Base-by-base conservation (phyloP, 2,888 invertebrate genomes). In the Phengaris arion region DNA sequence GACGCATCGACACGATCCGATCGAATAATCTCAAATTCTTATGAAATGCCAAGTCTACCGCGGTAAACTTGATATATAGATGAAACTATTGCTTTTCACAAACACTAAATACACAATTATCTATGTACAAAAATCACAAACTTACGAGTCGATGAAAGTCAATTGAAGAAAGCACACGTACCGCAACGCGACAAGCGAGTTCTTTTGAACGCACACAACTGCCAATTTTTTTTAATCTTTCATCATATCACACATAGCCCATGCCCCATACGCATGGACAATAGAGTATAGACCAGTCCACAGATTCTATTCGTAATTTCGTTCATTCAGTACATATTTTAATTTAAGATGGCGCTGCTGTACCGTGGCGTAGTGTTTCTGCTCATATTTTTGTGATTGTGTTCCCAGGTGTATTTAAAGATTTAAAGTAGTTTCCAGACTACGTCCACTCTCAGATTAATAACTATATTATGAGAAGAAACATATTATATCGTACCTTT, bases 101-200 rank as follows among this genome's bases (percentile, higher is more conserved):
- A 80, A 79, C 88, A 89, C 89, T 84, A 85, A 84, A 83, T 86
- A 84, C 90, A 90, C 90, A 78, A 81, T 84, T 86, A 22, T 1
- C 22, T 22, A 82, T 83, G 86, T 83, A 86, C 81, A 77, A 87
- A 90, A 87, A 86, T 87, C 88, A 88, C 89, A 91, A 91, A 93
- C 93, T 93, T 93, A 93, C 93, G 90, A 92, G 91, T 91, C 91
- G 92, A 90, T 88, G 92, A 92, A 91, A 92, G 91, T 92, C 89
- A 91, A 91, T 89, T 89, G 91, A 84, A 87, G 91, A 90, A 89
- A 90, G 89, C 88, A 89, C 91, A 92, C 89, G 91, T 86, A 90
- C 89, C 86, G 88, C 89, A 87, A 91, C 90, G 90, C 91, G 90
- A 91, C 91, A 88, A 91, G 87, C 90, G 85, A 90, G 86, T 87